Evolutionary conservation across 2,888 invertebrate species (phyloP), one percentile per base, ranked within the genome.

Genomic region (Diaperis boleti): DNA sequence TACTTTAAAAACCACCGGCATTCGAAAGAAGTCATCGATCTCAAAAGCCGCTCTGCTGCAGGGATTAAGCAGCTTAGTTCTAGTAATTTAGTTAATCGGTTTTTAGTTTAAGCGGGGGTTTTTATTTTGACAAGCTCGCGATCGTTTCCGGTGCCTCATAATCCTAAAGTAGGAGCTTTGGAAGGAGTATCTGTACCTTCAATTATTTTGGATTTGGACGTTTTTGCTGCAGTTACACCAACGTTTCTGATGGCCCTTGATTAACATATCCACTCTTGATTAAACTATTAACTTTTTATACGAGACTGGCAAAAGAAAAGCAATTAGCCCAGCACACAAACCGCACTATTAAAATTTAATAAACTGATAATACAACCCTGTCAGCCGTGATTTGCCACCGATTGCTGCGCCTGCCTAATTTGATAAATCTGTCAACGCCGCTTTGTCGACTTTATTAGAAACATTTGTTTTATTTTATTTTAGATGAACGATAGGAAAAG

Each of bases 331-430:
- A 41, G 29, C 26, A 14, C 11, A 31, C 54, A 41, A 29, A 41
- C 22, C 39, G 37, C 18, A 15, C 39, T 22, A 15, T 22, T 54
- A 54, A n/a, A 54, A 54, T 54, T 52, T 52, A 26, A 20, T 37
- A 50, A n/a, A n/a, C n/a, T n/a, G n/a, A n/a, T n/a, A n/a, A n/a
- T n/a, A 49, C 33, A 33, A 49, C 49, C 29, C 29, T 49, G 33
- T 33, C 33, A 49, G 26, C 17, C 33, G 8, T n/a, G 47, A 47
- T 47, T 47, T 47, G 33, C 10, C 31, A 14, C 26, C 26, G 17
- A n/a, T 49, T 7, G 6, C 11, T 33, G 17, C 14, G 26, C 18
- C n/a, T 52, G 42, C 31, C 18, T 54, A 54, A 54, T 54, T 54
- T 41, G 39, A 54, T 50, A 50, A 47, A 3, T 15, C 3, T 47